A percentile compares a stretch with the other conserved stretches of the same genome.
Conservation (phyloP, 2,113 vertebrate species). For the Oenanthe oenanthe region DNA sequence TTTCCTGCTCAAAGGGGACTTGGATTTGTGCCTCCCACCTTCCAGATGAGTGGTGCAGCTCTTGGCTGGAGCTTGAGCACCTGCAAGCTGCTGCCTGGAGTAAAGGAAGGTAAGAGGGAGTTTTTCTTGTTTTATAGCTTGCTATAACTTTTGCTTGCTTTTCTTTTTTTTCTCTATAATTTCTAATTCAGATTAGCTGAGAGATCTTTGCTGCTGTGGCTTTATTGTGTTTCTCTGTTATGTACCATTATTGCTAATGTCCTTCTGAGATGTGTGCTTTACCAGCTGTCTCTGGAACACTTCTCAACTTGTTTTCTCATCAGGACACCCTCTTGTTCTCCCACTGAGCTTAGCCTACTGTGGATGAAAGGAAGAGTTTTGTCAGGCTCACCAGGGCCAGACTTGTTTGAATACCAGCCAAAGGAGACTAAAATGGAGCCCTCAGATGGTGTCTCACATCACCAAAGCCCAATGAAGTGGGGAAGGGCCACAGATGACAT, state of each 20-base stretch:
- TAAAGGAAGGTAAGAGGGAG: background rate
- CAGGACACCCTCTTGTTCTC: background rate
- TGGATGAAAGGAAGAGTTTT: background rate
- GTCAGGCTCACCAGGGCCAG: background rate
- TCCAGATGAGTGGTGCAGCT: background rate
- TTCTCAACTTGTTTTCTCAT: background rate
- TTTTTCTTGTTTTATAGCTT: background rate
- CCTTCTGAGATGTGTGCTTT: background rate
- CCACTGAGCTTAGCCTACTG: background rate
- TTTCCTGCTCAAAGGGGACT: background rate
- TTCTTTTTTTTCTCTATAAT: background rate
- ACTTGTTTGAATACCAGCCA: background rate
- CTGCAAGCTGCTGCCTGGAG: background rate
- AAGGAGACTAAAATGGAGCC: background rate
- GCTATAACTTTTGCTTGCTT: background rate
- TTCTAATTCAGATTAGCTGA: background rate
- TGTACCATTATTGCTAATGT: background rate
- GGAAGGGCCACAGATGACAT: background rate
- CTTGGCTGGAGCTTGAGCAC: background rate
- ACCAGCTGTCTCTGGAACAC: background rate
- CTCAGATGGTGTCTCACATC: background rate
- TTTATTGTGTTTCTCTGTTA: background rate
- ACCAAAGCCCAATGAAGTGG: background rate
- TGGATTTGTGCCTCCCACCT: background rate
- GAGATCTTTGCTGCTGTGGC: background rate